Evolutionary conservation across 2,113 vertebrate genomes (phyloP).

Genomic region (Tenrec ecaudatus): DNA sequence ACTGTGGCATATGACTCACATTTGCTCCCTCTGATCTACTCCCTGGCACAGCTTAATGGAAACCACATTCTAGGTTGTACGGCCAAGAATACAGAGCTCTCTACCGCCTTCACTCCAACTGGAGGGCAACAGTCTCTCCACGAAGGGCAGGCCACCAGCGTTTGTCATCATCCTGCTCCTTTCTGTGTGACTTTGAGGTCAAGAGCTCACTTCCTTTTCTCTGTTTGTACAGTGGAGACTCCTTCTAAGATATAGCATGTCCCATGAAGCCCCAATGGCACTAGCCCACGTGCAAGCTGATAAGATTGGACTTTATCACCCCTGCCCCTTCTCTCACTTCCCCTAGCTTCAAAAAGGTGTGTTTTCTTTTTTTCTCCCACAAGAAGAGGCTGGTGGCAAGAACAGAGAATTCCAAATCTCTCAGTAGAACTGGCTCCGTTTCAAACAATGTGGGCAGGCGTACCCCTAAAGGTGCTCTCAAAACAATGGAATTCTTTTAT

Average conservation of each 20-base stretch:
- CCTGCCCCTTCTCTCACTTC: neutral
- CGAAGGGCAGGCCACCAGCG: neutral
- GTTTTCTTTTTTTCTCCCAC: too few relatives aligned
- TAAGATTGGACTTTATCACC: neutral
- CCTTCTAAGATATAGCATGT: neutral
- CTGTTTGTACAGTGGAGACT: neutral
- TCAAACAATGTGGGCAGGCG: neutral
- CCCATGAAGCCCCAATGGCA: neutral
- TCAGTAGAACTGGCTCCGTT: slow-evolving; percentile 29
- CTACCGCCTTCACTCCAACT: neutral
- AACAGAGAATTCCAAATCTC: neutral
- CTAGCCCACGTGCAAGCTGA: neutral
- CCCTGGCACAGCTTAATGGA: neutral
- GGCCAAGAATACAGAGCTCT: neutral
- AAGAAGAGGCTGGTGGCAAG: too few relatives aligned
- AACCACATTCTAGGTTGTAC: neutral
- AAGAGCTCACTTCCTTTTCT: neutral
- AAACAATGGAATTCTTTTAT: neutral
- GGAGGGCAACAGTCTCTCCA: neutral
- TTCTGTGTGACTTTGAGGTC: neutral
- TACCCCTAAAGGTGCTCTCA: neutral
- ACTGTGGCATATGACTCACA: neutral
- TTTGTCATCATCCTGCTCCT: neutral
- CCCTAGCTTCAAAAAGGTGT: neutral
- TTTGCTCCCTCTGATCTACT: neutral